Base-by-base conservation (phyloP, 2,888 invertebrate species). In the Dexiosoma caninum region DNA sequence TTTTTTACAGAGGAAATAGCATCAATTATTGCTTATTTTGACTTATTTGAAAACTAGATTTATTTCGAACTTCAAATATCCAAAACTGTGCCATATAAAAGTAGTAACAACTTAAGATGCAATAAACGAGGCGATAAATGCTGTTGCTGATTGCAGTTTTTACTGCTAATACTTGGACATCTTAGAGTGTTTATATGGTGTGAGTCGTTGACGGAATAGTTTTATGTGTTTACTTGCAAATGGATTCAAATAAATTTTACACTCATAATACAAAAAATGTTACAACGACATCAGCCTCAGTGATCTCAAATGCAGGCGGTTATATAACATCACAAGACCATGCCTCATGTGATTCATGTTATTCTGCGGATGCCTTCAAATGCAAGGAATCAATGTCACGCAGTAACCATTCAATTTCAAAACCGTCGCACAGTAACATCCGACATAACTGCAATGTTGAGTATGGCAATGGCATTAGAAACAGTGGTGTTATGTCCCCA, bases 171-270 rank as follows among this genome's bases (percentile, higher is more conserved):
- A n/a, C 4, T 27, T 27, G 27, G 6, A 27, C 3, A 27, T 3
- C 27, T 27, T 6, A 27, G 27, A 27, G 27, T 27, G 27, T 27
- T 6, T 27, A 6, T 27, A 27, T 27, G 27, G 4, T 3, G 27
- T 27, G 27, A 27, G n/a, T n/a, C n/a, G n/a, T n/a, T n/a, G n/a
- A n/a, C n/a, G n/a, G n/a, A n/a, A n/a, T n/a, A n/a, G n/a, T n/a
- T n/a, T n/a, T 6, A 27, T 27, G 6, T 27, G 12, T 46, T 46
- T n/a, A n/a, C n/a, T n/a, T n/a, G 2, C 12, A 21, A 82, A 89
- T 89, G 89, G 89, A 89, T 85, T 83, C 88, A 70, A 88, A 87
- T 83, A 88, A 88, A 83, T 87, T 86, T 79, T 89, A 89, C 82
- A 88, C 87, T 83, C 88, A 86, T 60, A 86, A 85, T 85, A 84